Conservation (phyloP, 2,888 invertebrate genomes). For the Parasteatoda lunata region DNA sequence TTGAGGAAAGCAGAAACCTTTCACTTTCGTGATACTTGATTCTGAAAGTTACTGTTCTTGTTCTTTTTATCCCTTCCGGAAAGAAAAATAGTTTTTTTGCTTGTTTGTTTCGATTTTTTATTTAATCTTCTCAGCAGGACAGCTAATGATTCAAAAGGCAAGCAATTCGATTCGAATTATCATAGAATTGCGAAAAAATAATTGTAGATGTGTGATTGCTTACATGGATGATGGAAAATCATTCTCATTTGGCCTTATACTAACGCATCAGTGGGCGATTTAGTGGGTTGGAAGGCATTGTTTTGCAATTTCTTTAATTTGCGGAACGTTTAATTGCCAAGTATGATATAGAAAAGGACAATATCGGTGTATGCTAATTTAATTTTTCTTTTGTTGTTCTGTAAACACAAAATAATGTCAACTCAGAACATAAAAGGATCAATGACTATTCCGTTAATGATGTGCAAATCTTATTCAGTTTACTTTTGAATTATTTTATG, state of each 20-base stretch:
- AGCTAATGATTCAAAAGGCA: slow-evolving; percentile 6
- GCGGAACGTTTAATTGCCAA: no score
- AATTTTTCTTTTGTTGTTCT: no score
- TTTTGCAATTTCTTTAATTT: neutral
- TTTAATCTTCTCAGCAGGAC: slow-evolving; percentile 3
- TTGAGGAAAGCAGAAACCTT: slow-evolving; percentile 18
- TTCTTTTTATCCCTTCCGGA: slow-evolving; percentile 5
- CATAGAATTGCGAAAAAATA: slow-evolving; percentile 15
- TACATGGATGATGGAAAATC: neutral
- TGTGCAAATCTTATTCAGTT: no score
- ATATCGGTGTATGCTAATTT: no score
- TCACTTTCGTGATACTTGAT: neutral
- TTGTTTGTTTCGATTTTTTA: neutral
- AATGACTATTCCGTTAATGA: no score
- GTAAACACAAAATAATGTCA: no score
- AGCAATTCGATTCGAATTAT: slow-evolving; percentile 19
- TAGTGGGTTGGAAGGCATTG: neutral
- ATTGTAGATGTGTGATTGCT: neutral
- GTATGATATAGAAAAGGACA: no score
- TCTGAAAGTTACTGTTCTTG: slow-evolving; percentile 5
- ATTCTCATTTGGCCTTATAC: neutral
- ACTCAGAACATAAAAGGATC: no score
- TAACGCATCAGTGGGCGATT: neutral
- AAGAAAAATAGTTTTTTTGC: neutral
- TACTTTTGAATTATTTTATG: no score